Percentiles rank a stretch among this genome's conserved stretches.
Conservation (phyloP, 2,113 vertebrate genomes). For the Gracilinanus agilis region DNA sequence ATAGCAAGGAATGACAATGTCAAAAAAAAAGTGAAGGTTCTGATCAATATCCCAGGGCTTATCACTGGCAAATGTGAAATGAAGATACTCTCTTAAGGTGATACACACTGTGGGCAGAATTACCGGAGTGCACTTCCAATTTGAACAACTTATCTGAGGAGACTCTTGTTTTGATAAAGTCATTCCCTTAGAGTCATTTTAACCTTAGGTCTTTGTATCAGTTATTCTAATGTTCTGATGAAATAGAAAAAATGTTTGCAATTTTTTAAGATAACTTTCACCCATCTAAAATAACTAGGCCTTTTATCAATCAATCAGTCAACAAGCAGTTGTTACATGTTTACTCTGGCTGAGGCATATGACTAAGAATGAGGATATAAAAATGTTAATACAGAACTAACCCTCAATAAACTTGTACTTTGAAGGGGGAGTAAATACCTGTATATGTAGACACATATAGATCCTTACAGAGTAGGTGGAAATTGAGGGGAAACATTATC, state of each 20-base stretch:
- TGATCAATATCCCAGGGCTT: not conserved
- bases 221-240: not conserved
- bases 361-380: not conserved
- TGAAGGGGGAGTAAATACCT: not conserved
- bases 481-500: not conserved
- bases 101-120: not conserved
- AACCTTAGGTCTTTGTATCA: not conserved
- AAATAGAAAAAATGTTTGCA: slow-evolving; percentile 36
- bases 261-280: slow-evolving; percentile 24
- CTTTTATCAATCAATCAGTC: not conserved
- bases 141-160: not conserved
- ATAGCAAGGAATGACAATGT: not conserved
- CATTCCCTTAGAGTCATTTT: not conserved
- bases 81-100: not conserved
- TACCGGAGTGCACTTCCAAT: not conserved
- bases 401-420: not conserved
- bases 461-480: not conserved
- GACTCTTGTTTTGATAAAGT: slow-evolving; percentile 25
- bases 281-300: not conserved
- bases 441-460: not conserved
- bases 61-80: not conserved
- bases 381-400: not conserved
- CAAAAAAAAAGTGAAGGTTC: not conserved
- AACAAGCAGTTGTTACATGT: not conserved
- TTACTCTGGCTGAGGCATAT: not conserved